These are phyloP conservation scores for Spongilla lacustris DNA, from an alignment of 37 sponge, comb jelly and placozoan genomes.

Conservation along the genomic window DNA sequence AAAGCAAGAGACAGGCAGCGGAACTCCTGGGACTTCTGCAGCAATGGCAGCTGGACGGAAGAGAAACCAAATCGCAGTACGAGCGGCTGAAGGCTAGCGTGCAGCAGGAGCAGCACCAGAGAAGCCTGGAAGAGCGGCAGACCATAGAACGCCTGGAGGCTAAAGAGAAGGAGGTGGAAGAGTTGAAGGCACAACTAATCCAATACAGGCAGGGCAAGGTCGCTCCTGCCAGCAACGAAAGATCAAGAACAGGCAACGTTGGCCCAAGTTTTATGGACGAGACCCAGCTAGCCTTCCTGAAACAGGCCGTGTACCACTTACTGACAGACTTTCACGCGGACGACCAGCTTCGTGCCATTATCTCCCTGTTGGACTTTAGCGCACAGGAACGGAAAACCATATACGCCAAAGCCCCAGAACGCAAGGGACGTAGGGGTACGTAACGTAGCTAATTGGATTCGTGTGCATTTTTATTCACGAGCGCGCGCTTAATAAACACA, in stretches of 20 bases:
- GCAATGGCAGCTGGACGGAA: slow-evolving; percentile 76
- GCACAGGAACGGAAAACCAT: slow-evolving; percentile 73
- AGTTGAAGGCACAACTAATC: slow-evolving; percentile 48
- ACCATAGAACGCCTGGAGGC: neutral
- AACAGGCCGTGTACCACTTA: slow-evolving; percentile 67
- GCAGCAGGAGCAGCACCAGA: slow-evolving; percentile 21
- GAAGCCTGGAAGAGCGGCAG: slow-evolving; percentile 20
- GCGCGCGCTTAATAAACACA: too few relatives aligned
- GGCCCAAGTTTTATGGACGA: slow-evolving; percentile 35
- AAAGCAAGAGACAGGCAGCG: slow-evolving; percentile 55
- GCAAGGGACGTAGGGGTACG: slow-evolving; percentile 28
- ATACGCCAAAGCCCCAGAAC: slow-evolving; percentile 64
- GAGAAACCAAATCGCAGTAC: slow-evolving; percentile 34
- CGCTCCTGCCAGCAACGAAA: neutral
- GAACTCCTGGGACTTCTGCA: slow-evolving; percentile 63
- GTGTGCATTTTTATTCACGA: neutral
- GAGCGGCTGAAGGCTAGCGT: slow-evolving; percentile 31
- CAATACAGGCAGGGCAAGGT: slow-evolving; percentile 10
- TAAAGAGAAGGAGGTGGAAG: slow-evolving; percentile 52
- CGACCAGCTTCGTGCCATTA: slow-evolving; percentile 74
- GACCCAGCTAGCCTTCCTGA: slow-evolving; percentile 46
- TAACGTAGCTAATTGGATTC: slow-evolving; percentile 1
- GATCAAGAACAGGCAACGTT: slow-evolving; percentile 7
- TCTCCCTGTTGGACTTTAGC: slow-evolving; percentile 70
- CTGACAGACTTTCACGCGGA: slow-evolving; percentile 80